Evolutionary conservation across 2,113 vertebrate species (phyloP).

Genomic region (Lanius collurio): DNA sequence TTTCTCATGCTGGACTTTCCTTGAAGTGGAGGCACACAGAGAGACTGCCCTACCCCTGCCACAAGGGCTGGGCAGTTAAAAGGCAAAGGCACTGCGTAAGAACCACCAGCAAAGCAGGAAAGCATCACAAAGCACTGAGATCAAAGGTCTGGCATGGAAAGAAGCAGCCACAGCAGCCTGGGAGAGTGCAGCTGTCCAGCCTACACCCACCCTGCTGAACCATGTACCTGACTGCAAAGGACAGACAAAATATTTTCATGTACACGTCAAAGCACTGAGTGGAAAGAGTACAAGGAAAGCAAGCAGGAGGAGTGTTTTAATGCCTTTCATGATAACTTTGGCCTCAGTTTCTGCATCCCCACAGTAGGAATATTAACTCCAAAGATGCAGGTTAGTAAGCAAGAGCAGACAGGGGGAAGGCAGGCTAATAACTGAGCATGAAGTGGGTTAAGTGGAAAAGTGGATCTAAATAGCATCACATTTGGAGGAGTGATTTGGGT

Average conservation of each 20-base stretch:
- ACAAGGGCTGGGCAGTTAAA: background rate
- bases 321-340: background rate
- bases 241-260: background rate
- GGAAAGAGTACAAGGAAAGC: background rate
- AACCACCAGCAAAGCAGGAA: background rate
- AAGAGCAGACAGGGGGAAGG: background rate
- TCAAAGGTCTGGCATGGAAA: background rate
- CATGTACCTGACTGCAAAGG: background rate
- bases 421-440: background rate
- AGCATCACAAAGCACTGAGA: background rate
- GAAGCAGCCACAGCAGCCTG: background rate
- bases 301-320: background rate
- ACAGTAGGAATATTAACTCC: background rate
- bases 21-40: background rate
- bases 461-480: background rate
- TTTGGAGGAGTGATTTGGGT: constrained; percentile 47
- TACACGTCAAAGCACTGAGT: background rate
- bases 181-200: background rate
- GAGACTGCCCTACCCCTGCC: background rate
- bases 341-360: background rate
- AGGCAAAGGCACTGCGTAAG: background rate
- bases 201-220: background rate
- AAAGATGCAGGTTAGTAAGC: background rate
- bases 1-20: background rate
- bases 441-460: constrained; percentile 27